These are phyloP conservation scores for Salvelinus namaycush DNA, from an alignment of 2,113 vertebrate species.

Conservation along the genomic window DNA sequence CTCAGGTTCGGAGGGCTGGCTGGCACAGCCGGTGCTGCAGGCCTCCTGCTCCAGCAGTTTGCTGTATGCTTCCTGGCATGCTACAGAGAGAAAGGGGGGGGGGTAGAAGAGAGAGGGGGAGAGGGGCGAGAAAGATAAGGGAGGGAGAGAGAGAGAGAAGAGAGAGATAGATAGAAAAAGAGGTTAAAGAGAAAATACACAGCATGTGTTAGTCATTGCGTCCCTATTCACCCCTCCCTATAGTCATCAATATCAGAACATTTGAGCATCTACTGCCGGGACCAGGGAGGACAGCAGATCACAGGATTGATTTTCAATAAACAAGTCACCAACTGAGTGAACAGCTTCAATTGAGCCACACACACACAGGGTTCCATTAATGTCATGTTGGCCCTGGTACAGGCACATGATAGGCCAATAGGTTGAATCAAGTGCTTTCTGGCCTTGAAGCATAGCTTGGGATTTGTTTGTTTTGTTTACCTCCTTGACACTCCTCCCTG, in stretches of 20 bases:
- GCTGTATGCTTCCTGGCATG: conserved; percentile 91
- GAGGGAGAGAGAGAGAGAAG: not conserved
- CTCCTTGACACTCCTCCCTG: conserved; percentile 88
- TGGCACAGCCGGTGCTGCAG: conserved; percentile 86
- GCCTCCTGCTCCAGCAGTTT: conserved; percentile 84
- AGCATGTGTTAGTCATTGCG: not conserved
- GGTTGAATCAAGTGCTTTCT: not conserved
- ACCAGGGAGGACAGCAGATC: conserved; percentile 41
- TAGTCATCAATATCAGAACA: conserved; percentile 21
- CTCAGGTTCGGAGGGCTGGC: conserved; percentile 82
- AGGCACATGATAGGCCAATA: not conserved
- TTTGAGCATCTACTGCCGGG: conserved; percentile 44
- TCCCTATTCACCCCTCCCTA: not conserved
- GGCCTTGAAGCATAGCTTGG: not conserved
- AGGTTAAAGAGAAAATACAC: not conserved
- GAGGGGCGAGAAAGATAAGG: not conserved
- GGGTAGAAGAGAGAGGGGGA: not conserved
- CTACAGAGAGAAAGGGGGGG: conserved; percentile 60
- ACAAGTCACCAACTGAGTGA: conserved; percentile 40
- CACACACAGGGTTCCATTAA: not conserved
- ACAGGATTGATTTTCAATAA: conserved; percentile 63
- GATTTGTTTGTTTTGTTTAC: conserved; percentile 54
- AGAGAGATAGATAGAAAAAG: not conserved
- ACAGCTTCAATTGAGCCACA: conserved; percentile 26
- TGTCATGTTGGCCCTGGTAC: not conserved